Evolutionary conservation across 2,888 invertebrate genomes (phyloP).

Genomic region (Loripinus fragilis): DNA sequence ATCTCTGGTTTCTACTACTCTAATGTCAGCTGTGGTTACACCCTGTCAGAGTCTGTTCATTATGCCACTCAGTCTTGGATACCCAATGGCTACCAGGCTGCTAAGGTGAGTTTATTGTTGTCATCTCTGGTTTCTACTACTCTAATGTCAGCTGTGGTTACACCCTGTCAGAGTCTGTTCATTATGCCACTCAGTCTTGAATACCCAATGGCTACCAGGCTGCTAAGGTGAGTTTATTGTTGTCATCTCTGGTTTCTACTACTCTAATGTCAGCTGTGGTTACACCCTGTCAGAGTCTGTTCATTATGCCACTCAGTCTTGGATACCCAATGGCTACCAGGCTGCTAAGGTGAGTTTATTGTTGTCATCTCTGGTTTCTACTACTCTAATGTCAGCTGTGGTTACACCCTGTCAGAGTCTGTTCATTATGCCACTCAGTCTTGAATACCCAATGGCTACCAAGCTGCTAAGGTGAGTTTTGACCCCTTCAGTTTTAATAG

Average conservation of each 20-base stretch:
- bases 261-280: slow-evolving; percentile 94
- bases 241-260: slow-evolving; percentile 94
- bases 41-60: slow-evolving; percentile 95
- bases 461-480: slow-evolving; percentile 90
- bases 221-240: slow-evolving; percentile 89
- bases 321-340: slow-evolving; percentile 89
- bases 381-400: slow-evolving; percentile 94
- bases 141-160: slow-evolving; percentile 95
- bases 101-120: slow-evolving; percentile 89
- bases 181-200: slow-evolving; percentile 94
- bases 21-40: slow-evolving; percentile 94
- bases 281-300: slow-evolving; percentile 96
- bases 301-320: slow-evolving; percentile 92
- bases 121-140: slow-evolving; percentile 95
- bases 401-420: slow-evolving; percentile 95
- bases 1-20: slow-evolving; percentile 95
- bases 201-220: slow-evolving; percentile 89
- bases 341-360: slow-evolving; percentile 89
- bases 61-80: slow-evolving; percentile 94
- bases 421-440: slow-evolving; percentile 93
- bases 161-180: slow-evolving; percentile 95
- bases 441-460: slow-evolving; percentile 90
- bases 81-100: slow-evolving; percentile 88
- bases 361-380: slow-evolving; percentile 95
- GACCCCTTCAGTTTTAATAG: no score